A percentile compares a stretch with the other conserved stretches of the same genome.
phyloP scores from a whole-genome alignment of 2,888 invertebrate genomes.

The Aporophyla nigra region DNA sequence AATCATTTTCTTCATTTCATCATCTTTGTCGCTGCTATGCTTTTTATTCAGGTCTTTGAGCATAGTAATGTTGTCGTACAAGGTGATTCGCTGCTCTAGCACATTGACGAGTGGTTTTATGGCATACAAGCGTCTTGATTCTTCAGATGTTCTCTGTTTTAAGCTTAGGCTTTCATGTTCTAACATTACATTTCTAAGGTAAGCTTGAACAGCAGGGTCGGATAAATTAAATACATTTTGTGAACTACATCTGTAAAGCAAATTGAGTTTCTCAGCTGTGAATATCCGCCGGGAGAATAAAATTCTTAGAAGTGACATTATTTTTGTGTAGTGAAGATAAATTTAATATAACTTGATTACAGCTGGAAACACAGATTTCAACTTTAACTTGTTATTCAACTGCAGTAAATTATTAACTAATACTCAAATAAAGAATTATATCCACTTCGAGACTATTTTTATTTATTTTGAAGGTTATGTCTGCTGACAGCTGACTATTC shows the following conservation, averaged over 20 bases:
- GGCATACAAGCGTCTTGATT: conserved; percentile 81
- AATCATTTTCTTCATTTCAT: conserved; percentile 92
- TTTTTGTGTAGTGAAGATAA: neutral
- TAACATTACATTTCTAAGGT: conserved; percentile 87
- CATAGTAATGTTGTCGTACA: conserved; percentile 92
- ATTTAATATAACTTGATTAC: neutral
- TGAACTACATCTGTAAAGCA: conserved; percentile 75
- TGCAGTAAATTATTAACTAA: neutral
- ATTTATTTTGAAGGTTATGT: conserved; percentile 28
- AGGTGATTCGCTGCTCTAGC: conserved; percentile 90
- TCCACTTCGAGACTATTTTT: neutral
- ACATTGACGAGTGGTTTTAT: conserved; percentile 91
- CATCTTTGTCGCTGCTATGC: conserved; percentile 91
- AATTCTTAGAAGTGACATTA: conserved; percentile 74
- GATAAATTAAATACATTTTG: conserved; percentile 82
- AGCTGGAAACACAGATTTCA: conserved; percentile 1
- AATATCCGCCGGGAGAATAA: conserved; percentile 72
- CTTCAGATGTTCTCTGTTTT: conserved; percentile 76
- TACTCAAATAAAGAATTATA: neutral
- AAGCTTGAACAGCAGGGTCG: conserved; percentile 87
- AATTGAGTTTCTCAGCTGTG: conserved; percentile 69
- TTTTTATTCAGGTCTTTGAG: conserved; percentile 92
- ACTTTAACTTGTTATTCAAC: neutral
- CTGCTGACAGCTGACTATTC: conserved; percentile 23
- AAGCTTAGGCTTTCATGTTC: conserved; percentile 89